Evolutionary conservation across 1,140 invertebrate genomes (phyloP).

Genomic region (silkworm (Bombyx mori)): DNA sequence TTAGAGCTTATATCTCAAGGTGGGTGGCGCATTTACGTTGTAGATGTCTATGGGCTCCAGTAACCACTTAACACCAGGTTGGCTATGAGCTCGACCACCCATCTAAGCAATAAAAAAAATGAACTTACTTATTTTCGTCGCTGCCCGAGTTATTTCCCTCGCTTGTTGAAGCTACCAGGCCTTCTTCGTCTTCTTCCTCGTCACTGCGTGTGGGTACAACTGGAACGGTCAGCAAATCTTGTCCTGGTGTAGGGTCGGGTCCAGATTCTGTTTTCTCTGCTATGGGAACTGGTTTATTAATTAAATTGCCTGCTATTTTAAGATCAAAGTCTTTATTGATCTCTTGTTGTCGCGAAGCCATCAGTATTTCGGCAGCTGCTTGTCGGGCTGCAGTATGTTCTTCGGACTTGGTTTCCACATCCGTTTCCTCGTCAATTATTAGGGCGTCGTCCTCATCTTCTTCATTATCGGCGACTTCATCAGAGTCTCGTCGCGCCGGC

Average conservation of each 20-base stretch:
- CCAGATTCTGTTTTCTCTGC: slow-evolving; percentile 81
- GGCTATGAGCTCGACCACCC: too few species aligned
- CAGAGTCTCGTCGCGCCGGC: slow-evolving; percentile 64
- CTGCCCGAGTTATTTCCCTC: slow-evolving; percentile 87
- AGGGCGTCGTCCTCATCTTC: slow-evolving; percentile 77
- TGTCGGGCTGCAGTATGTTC: slow-evolving; percentile 68
- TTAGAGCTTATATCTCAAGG: too few species aligned
- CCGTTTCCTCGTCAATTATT: slow-evolving; percentile 77
- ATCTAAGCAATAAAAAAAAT: not conserved
- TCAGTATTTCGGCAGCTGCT: slow-evolving; percentile 71
- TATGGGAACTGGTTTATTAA: slow-evolving; percentile 72
- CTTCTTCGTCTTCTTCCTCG: slow-evolving; percentile 80
- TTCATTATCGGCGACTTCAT: slow-evolving; percentile 75
- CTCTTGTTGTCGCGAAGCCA: slow-evolving; percentile 57
- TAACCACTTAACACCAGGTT: too few species aligned
- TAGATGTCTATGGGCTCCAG: too few species aligned
- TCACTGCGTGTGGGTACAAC: slow-evolving; percentile 61
- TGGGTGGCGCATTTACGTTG: too few species aligned
- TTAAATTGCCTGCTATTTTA: slow-evolving; percentile 67
- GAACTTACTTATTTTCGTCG: slow-evolving; percentile 79
- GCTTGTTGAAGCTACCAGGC: slow-evolving; percentile 80
- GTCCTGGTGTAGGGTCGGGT: slow-evolving; percentile 22
- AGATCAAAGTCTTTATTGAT: slow-evolving; percentile 63
- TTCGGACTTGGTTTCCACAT: slow-evolving; percentile 42
- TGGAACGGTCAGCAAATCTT: slow-evolving; percentile 37